Evolutionary conservation across 2,888 invertebrate genomes (phyloP), one percentile per base, ranked within the genome.

Genomic region (Pristionchus arcanus): DNA sequence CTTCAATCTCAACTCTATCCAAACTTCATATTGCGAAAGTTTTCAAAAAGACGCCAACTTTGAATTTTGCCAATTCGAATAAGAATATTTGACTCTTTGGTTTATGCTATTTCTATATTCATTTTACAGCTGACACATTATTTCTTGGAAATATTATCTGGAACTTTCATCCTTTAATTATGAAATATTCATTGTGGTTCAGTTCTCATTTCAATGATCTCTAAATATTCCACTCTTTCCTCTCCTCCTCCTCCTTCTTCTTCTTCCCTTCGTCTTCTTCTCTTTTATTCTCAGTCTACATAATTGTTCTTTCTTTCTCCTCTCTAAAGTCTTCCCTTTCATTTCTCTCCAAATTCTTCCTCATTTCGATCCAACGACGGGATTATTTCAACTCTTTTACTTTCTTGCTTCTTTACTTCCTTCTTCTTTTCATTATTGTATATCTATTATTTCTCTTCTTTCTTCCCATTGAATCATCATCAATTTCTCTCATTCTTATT

Each of bases 221-320:
- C 59, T 59, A 59, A 25, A 28, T 53, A 16, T 55, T 55, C 28
- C 53, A 31, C 16, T 31, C 13, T 37, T 16, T 25, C 77, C 28
- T 77, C 31, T 34, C 15, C 28, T 86, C 31, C 28, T 34, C 37
- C 37, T 37, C 37, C 21, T 42, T 16, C 25, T 34, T 71, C 68
- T 71, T 71, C 53, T 71, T 63, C 63, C 34, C 87, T 55, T 87
- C 87, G 63, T 21, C 59, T 63, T 84, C 55, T 84, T 25, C 77
- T 31, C 77, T 77, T 77, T 68, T 28, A 68, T n/a, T 68, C 68
- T 25, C 71, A 31, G 28, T 34, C 42, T 42, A 77, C 42, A 77
- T 77, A 34, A 77, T 42, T 77, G 77, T 77, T 77, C 42, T 84
- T 31, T n/a, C n/a, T 84, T 31, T 31, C n/a, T 84, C 53, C 55